Conservation (phyloP, 1,140 invertebrate genomes). For the Trinorchestia longiramus region DNA sequence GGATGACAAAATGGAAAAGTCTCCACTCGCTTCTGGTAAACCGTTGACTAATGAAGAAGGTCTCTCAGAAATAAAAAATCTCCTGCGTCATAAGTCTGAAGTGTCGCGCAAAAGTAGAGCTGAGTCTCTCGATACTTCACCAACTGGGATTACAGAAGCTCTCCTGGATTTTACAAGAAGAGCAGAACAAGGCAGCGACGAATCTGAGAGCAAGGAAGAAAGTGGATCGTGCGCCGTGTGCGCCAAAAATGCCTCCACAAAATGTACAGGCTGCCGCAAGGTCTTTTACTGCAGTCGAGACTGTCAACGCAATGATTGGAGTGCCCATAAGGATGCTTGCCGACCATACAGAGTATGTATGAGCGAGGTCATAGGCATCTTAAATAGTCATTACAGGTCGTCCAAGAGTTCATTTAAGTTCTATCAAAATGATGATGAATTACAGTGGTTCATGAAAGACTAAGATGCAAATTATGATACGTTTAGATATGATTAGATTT, state of each 20-base stretch:
- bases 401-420: not conserved
- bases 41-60: slow-evolving; percentile 36
- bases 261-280: slow-evolving; percentile 79
- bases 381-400: slow-evolving; percentile 29
- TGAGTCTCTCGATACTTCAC: slow-evolving; percentile 21
- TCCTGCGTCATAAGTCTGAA: not conserved
- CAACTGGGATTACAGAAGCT: slow-evolving; percentile 49
- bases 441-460: not conserved
- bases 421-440: not conserved
- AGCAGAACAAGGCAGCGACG: not conserved
- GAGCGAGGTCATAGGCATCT: not conserved
- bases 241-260: slow-evolving; percentile 69
- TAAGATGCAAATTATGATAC: not conserved
- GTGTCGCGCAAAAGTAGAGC: not conserved
- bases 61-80: slow-evolving; percentile 26
- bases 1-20: slow-evolving; percentile 43
- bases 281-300: slow-evolving; percentile 80
- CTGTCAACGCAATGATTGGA: slow-evolving; percentile 83
- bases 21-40: slow-evolving; percentile 28
- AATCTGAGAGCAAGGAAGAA: slow-evolving; percentile 20
- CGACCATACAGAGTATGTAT: slow-evolving; percentile 63
- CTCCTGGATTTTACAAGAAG: slow-evolving; percentile 30
- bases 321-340: slow-evolving; percentile 78
- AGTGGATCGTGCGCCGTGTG: slow-evolving; percentile 64
- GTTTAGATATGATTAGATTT: not conserved